Evolutionary conservation across 2,888 invertebrate genomes (phyloP).

Genomic region (Cephus pulcher): DNA sequence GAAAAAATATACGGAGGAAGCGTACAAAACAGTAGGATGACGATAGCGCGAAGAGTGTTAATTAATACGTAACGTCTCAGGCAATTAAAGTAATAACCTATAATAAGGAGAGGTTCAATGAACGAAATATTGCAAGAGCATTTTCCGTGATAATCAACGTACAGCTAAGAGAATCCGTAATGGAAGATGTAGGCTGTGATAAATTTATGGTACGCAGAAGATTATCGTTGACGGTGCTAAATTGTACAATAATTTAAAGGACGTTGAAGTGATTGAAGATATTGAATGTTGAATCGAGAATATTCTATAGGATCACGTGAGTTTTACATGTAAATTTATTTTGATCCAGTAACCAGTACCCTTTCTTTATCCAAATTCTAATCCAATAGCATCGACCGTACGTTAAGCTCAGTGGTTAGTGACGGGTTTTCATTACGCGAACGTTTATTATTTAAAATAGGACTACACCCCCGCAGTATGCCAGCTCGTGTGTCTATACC

Average conservation of each 20-base stretch:
- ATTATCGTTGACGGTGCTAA: no score
- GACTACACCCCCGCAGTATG: constrained; percentile 26
- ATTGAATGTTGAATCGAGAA: background rate
- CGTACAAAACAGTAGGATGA: background rate
- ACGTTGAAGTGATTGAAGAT: background rate
- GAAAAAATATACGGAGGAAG: background rate
- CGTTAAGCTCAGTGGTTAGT: constrained; percentile 13
- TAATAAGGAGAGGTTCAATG: background rate
- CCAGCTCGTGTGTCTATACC: constrained; percentile 21
- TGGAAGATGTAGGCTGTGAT: background rate
- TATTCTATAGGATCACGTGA: background rate
- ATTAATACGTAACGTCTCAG: background rate
- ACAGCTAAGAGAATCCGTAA: background rate
- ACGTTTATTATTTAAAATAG: constrained; percentile 34
- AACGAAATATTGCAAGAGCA: background rate
- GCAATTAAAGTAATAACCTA: background rate
- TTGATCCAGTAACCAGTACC: constrained; percentile 27
- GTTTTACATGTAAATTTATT: constrained; percentile 44
- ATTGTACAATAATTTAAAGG: background rate
- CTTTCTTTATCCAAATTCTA: constrained; percentile 44
- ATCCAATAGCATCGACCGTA: constrained; percentile 37
- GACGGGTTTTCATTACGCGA: constrained; percentile 3
- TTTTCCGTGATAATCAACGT: background rate
- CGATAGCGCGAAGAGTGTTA: background rate
- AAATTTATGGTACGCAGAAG: background rate